Conservation (phyloP, 2,113 vertebrate genomes). For the Bubo blakistoni region DNA sequence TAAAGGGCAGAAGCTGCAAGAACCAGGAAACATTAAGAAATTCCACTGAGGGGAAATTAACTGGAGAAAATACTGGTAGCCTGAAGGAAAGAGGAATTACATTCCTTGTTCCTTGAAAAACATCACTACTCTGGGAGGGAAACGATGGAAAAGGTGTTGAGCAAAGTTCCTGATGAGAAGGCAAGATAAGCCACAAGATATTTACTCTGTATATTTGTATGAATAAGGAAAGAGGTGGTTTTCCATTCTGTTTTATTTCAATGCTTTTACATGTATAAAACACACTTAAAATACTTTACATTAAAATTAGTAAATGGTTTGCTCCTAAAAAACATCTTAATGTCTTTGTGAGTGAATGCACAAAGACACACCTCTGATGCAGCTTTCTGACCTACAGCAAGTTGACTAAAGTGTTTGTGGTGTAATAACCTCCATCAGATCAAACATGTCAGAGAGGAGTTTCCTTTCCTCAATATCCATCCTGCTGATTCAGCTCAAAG, state of each 20-base stretch:
- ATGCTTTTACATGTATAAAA: slow-evolving; percentile 23
- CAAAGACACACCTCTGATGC: not conserved
- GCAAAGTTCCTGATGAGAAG: not conserved
- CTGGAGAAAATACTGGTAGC: not conserved
- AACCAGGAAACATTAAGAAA: not conserved
- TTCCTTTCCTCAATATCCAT: not conserved
- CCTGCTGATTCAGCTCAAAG: not conserved
- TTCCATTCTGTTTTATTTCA: slow-evolving; percentile 49
- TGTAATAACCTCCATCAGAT: not conserved
- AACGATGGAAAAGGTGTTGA: not conserved
- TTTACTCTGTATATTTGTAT: not conserved
- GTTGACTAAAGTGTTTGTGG: not conserved
- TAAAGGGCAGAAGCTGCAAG: not conserved
- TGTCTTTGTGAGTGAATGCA: not conserved
- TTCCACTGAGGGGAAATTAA: not conserved
- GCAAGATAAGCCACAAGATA: not conserved
- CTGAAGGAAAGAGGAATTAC: not conserved
- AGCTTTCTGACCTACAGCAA: not conserved
- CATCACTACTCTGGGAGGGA: not conserved
- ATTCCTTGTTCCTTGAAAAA: not conserved
- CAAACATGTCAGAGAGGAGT: not conserved
- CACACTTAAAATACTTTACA: slow-evolving; percentile 28
- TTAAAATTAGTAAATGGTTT: slow-evolving; percentile 17
- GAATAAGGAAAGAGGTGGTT: not conserved
- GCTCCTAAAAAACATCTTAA: not conserved